Evolutionary conservation across 2,113 vertebrate genomes (phyloP), one percentile per base, ranked within the genome.

Genomic region (Cryptotis parvus): DNA sequence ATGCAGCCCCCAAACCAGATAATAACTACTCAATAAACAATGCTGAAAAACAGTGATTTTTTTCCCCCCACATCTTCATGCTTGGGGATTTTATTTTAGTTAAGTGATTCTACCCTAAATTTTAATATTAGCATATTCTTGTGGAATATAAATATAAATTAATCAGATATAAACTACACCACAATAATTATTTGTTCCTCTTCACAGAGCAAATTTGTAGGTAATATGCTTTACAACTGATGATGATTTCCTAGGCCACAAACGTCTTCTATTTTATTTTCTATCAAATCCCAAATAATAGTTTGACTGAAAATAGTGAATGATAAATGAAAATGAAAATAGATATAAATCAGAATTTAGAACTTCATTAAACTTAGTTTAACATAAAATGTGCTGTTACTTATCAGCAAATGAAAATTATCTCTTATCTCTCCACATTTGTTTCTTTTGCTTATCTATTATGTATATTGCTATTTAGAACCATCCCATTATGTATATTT

Each of bases 381-480:
- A 78, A 74, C 39, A 63, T 29, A 73, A 84, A 73, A 68, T 85
- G 87, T 88, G 55, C 20, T 92, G 69, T 35, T 37, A 68, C 4
- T 12, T 41, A 73, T 61, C 9, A 77, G 3, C 33, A 45, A 49
- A 65, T 85, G 33, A 72, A 78, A 77, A 27, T n/a, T 24, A 7
- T 69, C 4, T 52, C 31, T 0, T 4, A 27, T n/a, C 12, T 14
- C 33, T 1, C 7, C 3, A 18, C 1, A 14, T 39, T 58, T 33
- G 2, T 15, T 33, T 1, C 24, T 63, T 74, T 52, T 69, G 31
- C 22, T 58, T 4, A 6, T 58, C 43, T 45, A 45, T 45, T 6
- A 45, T 45, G 43, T 45, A 45, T 45, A 45, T 45, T 45, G 43
- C 43, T 45, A 45, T 45, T 45, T 45, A 11, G 6, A 45, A 11